phyloP scores from a whole-genome alignment of 2,113 vertebrate genomes.

The Odontesthes bonariensis region DNA sequence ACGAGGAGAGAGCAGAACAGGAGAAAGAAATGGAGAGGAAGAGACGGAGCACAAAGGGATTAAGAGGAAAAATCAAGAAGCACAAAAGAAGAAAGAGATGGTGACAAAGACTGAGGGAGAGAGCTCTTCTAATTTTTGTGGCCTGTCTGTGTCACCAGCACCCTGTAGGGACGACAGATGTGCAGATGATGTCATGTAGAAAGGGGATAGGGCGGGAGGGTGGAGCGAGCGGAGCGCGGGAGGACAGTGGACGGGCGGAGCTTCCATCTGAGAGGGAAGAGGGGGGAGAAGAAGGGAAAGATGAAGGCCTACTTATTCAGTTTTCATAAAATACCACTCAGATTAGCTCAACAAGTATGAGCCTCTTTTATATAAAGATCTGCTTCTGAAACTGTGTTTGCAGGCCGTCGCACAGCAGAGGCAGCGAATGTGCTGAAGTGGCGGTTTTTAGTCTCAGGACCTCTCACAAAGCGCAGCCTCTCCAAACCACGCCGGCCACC shows the following conservation, averaged over 20 bases:
- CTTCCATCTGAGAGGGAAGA: slow-evolving; percentile 41
- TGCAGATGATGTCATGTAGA: slow-evolving; percentile 84
- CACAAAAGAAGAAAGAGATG: slow-evolving; percentile 33
- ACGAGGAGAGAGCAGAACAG: neutral
- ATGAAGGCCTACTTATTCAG: slow-evolving; percentile 54
- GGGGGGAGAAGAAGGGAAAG: slow-evolving; percentile 13
- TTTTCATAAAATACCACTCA: slow-evolving; percentile 48
- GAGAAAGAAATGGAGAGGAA: neutral
- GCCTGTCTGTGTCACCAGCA: slow-evolving; percentile 78
- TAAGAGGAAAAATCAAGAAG: neutral
- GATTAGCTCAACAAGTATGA: slow-evolving; percentile 14
- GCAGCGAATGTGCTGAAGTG: slow-evolving; percentile 59
- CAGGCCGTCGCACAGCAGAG: slow-evolving; percentile 22
- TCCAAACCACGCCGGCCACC: slow-evolving; percentile 59
- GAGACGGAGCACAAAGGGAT: slow-evolving; percentile 1
- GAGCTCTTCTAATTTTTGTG: slow-evolving; percentile 71
- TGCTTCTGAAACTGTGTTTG: neutral
- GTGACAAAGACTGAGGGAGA: slow-evolving; percentile 57
- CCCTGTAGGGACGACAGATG: slow-evolving; percentile 85
- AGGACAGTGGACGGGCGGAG: slow-evolving; percentile 73
- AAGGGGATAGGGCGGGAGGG: slow-evolving; percentile 74
- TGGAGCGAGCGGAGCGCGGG: slow-evolving; percentile 69
- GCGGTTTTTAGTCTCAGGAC: slow-evolving; percentile 51
- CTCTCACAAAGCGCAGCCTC: slow-evolving; percentile 59
- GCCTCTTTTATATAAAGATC: neutral